Evolutionary conservation across 2,797 vertebrate species (phyloP).

Genomic region (Sebastes melanostomus): DNA sequence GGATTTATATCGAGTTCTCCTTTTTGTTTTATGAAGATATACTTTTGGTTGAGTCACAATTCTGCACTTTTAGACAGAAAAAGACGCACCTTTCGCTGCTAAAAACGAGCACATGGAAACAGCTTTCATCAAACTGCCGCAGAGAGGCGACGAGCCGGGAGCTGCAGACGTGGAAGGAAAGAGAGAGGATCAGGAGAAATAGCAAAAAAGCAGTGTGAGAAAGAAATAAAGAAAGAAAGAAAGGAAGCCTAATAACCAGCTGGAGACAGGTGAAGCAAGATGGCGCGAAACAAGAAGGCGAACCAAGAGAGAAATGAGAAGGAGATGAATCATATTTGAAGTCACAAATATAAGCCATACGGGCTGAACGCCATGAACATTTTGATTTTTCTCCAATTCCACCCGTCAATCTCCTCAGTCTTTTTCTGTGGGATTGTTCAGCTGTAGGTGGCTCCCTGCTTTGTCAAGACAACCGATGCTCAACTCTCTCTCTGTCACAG

Average conservation of each 20-base stretch:
- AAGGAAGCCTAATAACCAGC: slow-evolving; percentile 30
- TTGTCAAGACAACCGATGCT: slow-evolving; percentile 41
- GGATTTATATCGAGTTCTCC: background rate
- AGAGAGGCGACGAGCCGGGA: background rate
- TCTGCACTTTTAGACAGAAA: background rate
- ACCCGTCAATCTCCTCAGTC: slow-evolving; percentile 60
- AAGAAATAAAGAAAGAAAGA: background rate
- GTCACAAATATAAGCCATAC: slow-evolving; percentile 54
- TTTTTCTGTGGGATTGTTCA: slow-evolving; percentile 41
- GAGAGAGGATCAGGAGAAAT: background rate
- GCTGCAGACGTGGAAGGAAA: background rate
- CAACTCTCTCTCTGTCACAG: slow-evolving; percentile 42
- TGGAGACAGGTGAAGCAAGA: slow-evolving; percentile 27
- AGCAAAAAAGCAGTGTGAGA: background rate
- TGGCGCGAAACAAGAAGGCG: slow-evolving; percentile 21
- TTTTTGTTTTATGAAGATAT: background rate
- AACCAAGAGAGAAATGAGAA: slow-evolving; percentile 14
- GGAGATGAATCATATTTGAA: slow-evolving; percentile 58
- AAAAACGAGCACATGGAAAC: slow-evolving; percentile 9
- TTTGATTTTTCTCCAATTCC: slow-evolving; percentile 66
- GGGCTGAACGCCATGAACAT: slow-evolving; percentile 54
- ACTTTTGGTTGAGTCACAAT: background rate
- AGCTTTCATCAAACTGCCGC: slow-evolving; percentile 27
- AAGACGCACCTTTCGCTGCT: background rate
- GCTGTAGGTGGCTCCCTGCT: slow-evolving; percentile 60